Conservation (phyloP, 2,113 vertebrate genomes). For the Colossoma macropomum region DNA sequence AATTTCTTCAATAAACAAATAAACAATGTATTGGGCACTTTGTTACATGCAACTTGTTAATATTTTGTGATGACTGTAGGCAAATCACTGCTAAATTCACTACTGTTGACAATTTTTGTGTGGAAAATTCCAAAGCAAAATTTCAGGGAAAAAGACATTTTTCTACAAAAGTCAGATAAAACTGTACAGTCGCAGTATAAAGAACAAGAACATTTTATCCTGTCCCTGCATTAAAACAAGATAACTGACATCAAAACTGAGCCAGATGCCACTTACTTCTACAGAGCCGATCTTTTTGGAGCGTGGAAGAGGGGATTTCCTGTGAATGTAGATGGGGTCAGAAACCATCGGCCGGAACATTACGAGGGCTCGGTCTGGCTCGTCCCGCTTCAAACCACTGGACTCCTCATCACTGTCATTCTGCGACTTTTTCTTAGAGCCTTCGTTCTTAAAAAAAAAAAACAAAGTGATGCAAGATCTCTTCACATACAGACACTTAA, state of each 20-base stretch:
- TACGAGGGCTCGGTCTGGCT: slow-evolving; percentile 82
- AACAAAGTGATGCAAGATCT: too few species aligned
- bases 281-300: slow-evolving; percentile 85
- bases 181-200: not conserved
- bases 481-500: not conserved
- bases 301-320: slow-evolving; percentile 86
- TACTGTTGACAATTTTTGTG: not conserved
- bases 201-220: not conserved
- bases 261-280: slow-evolving; percentile 81
- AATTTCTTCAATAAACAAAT: not conserved
- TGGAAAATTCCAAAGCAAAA: not conserved
- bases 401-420: slow-evolving; percentile 85
- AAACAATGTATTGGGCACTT: not conserved
- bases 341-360: slow-evolving; percentile 89
- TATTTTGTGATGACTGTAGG: not conserved
- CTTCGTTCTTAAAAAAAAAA: slow-evolving; percentile 80
- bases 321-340: slow-evolving; percentile 90
- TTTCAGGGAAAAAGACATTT: not conserved
- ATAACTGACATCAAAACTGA: not conserved
- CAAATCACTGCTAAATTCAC: not conserved
- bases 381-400: slow-evolving; percentile 78
- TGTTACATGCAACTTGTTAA: not conserved
- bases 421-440: slow-evolving; percentile 75
- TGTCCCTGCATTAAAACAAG: not conserved
- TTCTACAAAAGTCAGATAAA: not conserved